Base-by-base conservation (phyloP, 37 sponge, comb jelly and placozoan species). In the Chondrilla cf. caribensis region DNA sequence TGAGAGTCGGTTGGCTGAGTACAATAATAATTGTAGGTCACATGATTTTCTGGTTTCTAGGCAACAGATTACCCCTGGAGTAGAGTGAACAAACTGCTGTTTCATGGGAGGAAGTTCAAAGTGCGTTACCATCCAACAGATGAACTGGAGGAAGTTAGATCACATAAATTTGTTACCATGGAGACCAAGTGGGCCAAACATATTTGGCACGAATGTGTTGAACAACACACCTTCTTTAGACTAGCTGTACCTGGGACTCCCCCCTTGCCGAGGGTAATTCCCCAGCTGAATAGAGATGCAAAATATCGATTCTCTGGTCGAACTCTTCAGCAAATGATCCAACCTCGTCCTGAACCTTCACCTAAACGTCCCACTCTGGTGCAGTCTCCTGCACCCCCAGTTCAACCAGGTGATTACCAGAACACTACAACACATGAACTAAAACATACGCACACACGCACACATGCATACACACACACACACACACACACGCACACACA, bases 141-240 rank as follows among this genome's bases (percentile, higher is more conserved):
- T 25, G 76, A 73, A 3, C 41, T 18, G 21, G 76, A 73, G 76
- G 76, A 73, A 8, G 40, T 68, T 25, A 55, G 21, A 44, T 58
- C 33, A 40, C 58, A 82, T n/a, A 68, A 68, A 42, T 68, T 54
- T 28, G 44, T 36, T n/a, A 21, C 44, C 25, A 39, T 37, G 24
- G 76, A 73, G 41, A 38, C 76, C 41, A 38, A 40, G 25, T 73
- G 76, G 76, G 71, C 86, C 59, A 94, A 94, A 82, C 81, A 79
- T 43, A 73, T 94, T 19, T 94, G 94, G 94, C 87, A 88, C 83
- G 79, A 79, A 29, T 87, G 85, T 26, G 94, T 90, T 39, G 94
- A 94, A 60, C 94, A 94, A 37, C 94, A 94, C 70, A 83, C 88
- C 47, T 94, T 94, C 88, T 94, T 94, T 86, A 80, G 87, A 5